Base-by-base conservation (phyloP, 2,888 invertebrate species). In the Apamea crenata region DNA sequence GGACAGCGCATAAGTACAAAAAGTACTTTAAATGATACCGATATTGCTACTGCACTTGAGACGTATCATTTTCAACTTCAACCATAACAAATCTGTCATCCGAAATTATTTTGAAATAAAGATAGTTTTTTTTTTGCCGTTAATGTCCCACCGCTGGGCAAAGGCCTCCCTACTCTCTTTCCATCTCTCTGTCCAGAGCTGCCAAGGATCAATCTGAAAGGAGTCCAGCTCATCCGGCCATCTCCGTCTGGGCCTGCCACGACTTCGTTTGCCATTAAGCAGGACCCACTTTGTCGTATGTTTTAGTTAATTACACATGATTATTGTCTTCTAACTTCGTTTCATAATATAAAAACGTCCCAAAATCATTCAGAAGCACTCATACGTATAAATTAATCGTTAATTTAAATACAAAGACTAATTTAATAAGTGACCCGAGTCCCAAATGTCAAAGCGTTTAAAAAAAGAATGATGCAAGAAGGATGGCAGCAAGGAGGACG, bases 321-420 rank as follows among this genome's bases (percentile, higher is more conserved):
- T 53, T 29, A 77, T 47, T 47, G 59, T 32, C 32, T 56, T 18
- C 4, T n/a, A 73, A 32, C 16, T 53, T 29, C 18, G n/a, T 40
- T 36, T 10, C 47, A 40, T 65, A 56, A 29, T 36, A 68, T 40
- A 68, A 73, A 85, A 76, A 74, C 71, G n/a, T 74, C 72, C 70
- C 8, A 77, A 81, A 85, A 72, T 81, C 86, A 91, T 90, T 85
- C 93, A 92, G 93, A 90, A 94, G 92, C 93, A 89, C 91, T 91
- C 92, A 90, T 89, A 91, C 89, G 89, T 88, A 91, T 91, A 95
- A 95, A 96, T 96, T 96, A 96, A 96, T 96, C 95, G 95, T 95
- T 93, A 93, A 96, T 96, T 96, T 96, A 96, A 96, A 96, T 96
- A 97, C 96, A 96, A 97, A 96, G 95, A 95, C 96, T 96, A 96